Evolutionary conservation across 2,113 vertebrate genomes (phyloP), one percentile per base, ranked within the genome.

Genomic region (Sander lucioperca): DNA sequence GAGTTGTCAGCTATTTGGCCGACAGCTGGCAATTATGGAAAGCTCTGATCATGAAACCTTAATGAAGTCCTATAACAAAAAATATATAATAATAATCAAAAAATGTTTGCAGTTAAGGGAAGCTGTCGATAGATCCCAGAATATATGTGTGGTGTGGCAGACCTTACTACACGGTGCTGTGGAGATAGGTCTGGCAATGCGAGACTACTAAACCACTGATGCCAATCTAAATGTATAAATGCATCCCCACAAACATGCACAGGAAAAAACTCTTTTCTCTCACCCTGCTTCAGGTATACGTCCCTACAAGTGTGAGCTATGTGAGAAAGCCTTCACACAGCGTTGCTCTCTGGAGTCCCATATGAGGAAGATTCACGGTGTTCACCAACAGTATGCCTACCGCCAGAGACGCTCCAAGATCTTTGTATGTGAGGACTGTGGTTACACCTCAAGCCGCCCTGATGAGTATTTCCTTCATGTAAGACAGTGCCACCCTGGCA

Each of bases 311-410:
- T 98, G 97, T 18, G 94, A 95, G 13, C 92, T 96, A n/a, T 98
- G 97, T 1, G 95, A 96, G 27, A 98, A 97, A 79, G 97, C 96
- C 23, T 98, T 98, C 88, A 98, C 97, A 0, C 97, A 97, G 85
- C 96, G 97, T 16, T 98, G 97, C 88, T 97, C 97, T 1, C 94
- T 98, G 23, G 97, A 97, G 86, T 97, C 97, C 0, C 97, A 98
- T 27, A 95, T 97, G 74, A 94, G 95, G 69, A 97, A 98, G 90
- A 97, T 98, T 77, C 97, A 97, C 0, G 91, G 96, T 0, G 89
- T 97, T 51, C 90, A 93, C 0, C 97, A 97, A 79, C 94, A 96
- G 88, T 97, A 97, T 0, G 96, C 96, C 18, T 97, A 97, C 73
- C 96, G 97, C 0, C 95, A 98, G 87, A 96, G 96, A 23, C 96